phyloP scores from a whole-genome alignment of 2,113 vertebrate species.

The Leucopsar rothschildi region DNA sequence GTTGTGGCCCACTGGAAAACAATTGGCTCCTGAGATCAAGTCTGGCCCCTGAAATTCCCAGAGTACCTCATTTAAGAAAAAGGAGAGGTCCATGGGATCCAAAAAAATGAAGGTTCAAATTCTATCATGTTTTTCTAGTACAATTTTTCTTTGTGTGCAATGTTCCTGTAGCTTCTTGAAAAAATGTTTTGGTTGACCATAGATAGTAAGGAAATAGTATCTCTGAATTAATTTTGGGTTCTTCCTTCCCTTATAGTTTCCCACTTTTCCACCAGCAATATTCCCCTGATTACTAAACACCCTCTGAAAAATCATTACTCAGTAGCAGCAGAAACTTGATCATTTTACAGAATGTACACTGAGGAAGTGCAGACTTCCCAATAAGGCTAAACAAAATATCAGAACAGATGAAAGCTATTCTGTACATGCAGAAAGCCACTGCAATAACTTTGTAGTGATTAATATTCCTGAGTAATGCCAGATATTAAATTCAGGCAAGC shows the following conservation, averaged over 20 bases:
- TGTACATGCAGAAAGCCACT: not conserved
- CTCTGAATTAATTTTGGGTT: not conserved
- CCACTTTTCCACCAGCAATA: not conserved
- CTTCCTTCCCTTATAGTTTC: not conserved
- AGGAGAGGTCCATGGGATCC: not conserved
- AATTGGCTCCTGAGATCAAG: not conserved
- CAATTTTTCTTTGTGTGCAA: not conserved
- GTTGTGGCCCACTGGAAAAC: not conserved
- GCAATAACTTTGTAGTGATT: not conserved
- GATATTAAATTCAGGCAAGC: not conserved
- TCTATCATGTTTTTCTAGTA: not conserved
- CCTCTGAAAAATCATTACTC: not conserved
- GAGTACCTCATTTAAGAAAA: not conserved
- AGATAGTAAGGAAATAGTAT: not conserved
- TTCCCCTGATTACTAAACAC: not conserved
- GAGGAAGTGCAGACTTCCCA: not conserved
- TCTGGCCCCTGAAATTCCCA: not conserved
- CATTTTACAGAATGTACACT: fast-evolving
- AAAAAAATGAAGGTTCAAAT: not conserved
- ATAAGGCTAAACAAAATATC: not conserved
- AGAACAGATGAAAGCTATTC: not conserved
- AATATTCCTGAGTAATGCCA: not conserved
- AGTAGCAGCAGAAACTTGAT: not conserved
- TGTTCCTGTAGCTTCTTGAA: not conserved
- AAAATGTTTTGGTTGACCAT: not conserved